Evolutionary conservation across 2,113 vertebrate genomes (phyloP).

Genomic region (Acrocephalus arundinaceus): DNA sequence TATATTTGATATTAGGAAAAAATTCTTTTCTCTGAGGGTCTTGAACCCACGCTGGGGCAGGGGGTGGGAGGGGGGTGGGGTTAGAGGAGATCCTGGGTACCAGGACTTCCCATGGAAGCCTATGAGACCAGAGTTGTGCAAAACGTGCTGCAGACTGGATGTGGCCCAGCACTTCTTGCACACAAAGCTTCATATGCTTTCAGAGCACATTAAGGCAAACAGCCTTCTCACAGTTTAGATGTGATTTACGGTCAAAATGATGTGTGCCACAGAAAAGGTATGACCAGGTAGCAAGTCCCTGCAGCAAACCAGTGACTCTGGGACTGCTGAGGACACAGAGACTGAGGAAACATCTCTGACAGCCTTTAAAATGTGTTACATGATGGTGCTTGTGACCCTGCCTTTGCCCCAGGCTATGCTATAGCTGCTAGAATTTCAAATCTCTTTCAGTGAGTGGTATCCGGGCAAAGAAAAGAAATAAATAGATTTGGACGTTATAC

Average conservation of each 20-base stretch:
- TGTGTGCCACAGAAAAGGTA: slow-evolving; percentile 19
- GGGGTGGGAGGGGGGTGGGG: too few relatives aligned
- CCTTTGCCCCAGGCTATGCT: slow-evolving; percentile 46
- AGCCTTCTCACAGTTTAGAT: background rate
- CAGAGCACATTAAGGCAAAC: background rate
- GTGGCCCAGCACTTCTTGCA: background rate
- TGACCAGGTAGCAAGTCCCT: slow-evolving; percentile 51
- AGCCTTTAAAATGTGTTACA: slow-evolving; percentile 62
- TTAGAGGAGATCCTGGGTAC: background rate
- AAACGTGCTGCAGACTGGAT: background rate
- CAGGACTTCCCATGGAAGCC: background rate
- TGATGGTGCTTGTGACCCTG: slow-evolving; percentile 41
- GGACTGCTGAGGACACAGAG: slow-evolving; percentile 28
- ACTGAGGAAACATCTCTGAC: slow-evolving; percentile 50
- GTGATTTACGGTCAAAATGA: slow-evolving; percentile 14
- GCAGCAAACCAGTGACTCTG: slow-evolving; percentile 13
- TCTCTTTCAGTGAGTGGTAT: background rate
- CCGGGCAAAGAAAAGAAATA: slow-evolving; percentile 23
- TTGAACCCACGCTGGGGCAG: fast-evolving
- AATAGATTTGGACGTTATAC: slow-evolving; percentile 39
- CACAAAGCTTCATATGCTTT: slow-evolving; percentile 20
- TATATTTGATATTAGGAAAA: background rate
- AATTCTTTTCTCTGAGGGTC: background rate
- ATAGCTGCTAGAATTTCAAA: slow-evolving; percentile 60
- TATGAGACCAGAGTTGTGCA: background rate